A percentile compares a stretch with the other conserved stretches of the same genome.
Evolutionary conservation across 2,888 invertebrate genomes (phyloP).

Genomic region (Icerya purchasi): DNA sequence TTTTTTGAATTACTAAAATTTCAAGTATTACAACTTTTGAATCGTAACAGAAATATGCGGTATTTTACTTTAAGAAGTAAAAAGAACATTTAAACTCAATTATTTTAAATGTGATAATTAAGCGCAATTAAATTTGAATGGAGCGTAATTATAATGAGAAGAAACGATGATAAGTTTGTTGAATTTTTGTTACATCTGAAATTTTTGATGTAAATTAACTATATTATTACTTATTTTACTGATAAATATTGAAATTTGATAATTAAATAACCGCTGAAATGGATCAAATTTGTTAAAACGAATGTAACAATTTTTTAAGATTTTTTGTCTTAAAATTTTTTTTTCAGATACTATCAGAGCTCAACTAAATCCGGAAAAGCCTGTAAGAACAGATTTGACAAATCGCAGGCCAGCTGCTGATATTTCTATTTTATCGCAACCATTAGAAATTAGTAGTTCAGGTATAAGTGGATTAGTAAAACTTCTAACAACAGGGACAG

Average conservation of each 20-base stretch:
- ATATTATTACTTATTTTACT: too few species aligned
- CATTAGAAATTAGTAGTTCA: constrained; percentile 43
- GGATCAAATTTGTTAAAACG: background rate
- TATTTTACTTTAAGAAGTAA: too few species aligned
- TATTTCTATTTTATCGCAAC: constrained; percentile 32
- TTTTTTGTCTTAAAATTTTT: too few species aligned
- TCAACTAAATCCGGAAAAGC: constrained; percentile 11
- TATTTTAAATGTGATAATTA: too few species aligned
- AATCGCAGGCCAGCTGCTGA: constrained; percentile 20
- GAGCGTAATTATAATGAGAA: too few species aligned
- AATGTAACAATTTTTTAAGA: background rate
- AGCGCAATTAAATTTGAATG: too few species aligned
- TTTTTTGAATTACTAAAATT: too few species aligned
- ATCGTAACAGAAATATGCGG: too few species aligned
- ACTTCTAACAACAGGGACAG: constrained; percentile 20
- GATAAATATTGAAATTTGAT: too few species aligned
- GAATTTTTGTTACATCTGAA: background rate
- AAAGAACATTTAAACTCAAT: too few species aligned
- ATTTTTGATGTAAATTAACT: background rate
- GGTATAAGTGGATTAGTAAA: constrained; percentile 47
- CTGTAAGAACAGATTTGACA: constrained; percentile 1
- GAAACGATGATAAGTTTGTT: background rate
- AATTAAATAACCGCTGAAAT: too few species aligned
- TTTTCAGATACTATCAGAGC: constrained; percentile 11
- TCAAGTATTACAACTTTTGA: too few species aligned